These are phyloP conservation scores for Xenopus laevis DNA, from an alignment of 2,113 vertebrate species.

Conservation along the genomic window DNA sequence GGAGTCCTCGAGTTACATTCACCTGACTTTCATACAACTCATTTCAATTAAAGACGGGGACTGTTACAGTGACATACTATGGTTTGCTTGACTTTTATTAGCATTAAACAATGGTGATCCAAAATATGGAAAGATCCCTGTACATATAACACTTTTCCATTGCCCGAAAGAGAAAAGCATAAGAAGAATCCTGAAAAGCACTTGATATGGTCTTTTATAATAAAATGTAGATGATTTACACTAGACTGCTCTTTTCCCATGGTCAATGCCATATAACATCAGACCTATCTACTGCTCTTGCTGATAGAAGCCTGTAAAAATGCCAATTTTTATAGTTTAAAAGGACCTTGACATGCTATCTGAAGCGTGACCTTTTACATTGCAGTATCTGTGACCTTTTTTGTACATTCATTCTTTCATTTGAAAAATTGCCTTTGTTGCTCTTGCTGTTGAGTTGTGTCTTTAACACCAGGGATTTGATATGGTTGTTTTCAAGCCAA, in stretches of 20 bases:
- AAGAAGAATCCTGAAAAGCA: no score
- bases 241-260: neutral
- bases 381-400: constrained; percentile 26
- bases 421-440: constrained; percentile 33
- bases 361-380: constrained; percentile 16
- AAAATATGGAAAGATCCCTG: no score
- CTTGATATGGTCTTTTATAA: no score
- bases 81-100: no score
- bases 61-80: no score
- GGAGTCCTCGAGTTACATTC: no score
- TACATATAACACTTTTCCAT: no score
- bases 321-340: constrained; percentile 2
- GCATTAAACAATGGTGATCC: no score
- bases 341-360: neutral
- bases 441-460: constrained; percentile 18
- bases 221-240: no score
- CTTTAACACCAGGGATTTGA: constrained; percentile 13
- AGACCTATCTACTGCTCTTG: constrained; percentile 1
- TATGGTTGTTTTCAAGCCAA: constrained; percentile 19
- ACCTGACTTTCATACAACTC: no score
- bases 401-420: constrained; percentile 26
- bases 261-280: neutral
- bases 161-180: no score
- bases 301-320: neutral
- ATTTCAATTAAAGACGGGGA: no score